These are phyloP conservation scores for Seriola dumerili DNA, from an alignment of 2,113 vertebrate genomes.

Conservation along the genomic window DNA sequence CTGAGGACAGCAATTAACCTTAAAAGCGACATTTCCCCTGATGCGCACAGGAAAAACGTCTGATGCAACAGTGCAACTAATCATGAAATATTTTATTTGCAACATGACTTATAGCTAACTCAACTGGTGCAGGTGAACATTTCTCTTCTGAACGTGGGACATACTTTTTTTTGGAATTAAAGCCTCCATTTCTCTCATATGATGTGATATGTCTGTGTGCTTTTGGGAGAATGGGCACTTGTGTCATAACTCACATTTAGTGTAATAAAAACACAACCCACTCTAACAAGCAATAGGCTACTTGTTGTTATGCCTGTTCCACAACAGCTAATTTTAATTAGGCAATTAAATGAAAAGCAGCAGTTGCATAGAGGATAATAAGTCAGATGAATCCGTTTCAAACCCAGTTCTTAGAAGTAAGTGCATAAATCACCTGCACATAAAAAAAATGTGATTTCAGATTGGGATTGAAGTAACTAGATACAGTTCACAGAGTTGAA, in stretches of 20 bases:
- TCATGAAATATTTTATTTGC: conserved; percentile 32
- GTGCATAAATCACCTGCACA: conserved; percentile 5
- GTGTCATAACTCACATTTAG: background rate
- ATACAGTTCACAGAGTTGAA: background rate
- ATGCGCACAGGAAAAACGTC: background rate
- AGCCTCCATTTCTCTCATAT: background rate
- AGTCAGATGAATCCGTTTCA: background rate
- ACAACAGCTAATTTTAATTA: conserved; percentile 15
- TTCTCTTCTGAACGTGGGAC: background rate
- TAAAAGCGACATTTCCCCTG: background rate
- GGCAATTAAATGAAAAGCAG: background rate
- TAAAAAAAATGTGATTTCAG: background rate
- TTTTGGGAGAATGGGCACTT: background rate
- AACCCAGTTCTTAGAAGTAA: background rate
- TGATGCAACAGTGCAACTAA: conserved; percentile 46
- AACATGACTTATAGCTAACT: background rate
- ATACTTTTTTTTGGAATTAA: background rate
- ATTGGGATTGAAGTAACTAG: background rate
- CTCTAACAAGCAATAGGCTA: background rate
- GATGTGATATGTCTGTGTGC: background rate
- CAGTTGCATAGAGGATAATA: background rate
- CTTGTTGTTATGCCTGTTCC: background rate
- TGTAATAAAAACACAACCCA: conserved; percentile 13
- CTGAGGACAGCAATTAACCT: background rate
- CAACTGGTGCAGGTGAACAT: background rate